These are phyloP conservation scores for Hippocampus zosterae DNA, from an alignment of 2,113 vertebrate species.

Conservation along the genomic window DNA sequence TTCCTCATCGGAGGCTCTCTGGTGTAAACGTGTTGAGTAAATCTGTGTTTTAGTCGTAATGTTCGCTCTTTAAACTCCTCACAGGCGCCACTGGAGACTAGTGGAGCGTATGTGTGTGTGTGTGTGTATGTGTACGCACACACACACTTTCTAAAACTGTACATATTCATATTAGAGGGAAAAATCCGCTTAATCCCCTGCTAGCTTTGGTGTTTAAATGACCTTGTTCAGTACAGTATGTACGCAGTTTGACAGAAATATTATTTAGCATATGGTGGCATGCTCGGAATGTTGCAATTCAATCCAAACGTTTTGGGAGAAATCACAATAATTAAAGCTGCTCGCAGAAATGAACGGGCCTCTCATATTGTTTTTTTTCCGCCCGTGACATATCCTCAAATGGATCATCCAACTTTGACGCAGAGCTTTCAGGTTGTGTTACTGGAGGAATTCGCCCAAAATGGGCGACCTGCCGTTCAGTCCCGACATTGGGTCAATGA, in stretches of 20 bases:
- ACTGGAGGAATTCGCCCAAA: too few relatives aligned
- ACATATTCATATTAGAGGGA: constrained; percentile 8
- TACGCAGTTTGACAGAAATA: not conserved
- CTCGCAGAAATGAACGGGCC: not conserved
- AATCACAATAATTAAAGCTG: constrained; percentile 76
- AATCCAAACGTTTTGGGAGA: constrained; percentile 46
- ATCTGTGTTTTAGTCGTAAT: constrained; percentile 75
- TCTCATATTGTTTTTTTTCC: not conserved
- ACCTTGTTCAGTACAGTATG: not conserved
- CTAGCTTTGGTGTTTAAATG: constrained; percentile 4
- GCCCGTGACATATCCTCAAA: not conserved
- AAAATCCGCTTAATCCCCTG: constrained; percentile 6
- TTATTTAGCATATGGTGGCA: not conserved
- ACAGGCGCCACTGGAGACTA: not conserved
- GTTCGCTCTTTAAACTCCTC: constrained; percentile 71
- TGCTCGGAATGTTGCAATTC: not conserved
- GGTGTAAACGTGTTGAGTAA: constrained; percentile 78
- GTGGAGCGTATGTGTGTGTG: not conserved
- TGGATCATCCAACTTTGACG: not conserved
- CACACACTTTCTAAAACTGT: not conserved
- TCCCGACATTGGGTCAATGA: too few relatives aligned
- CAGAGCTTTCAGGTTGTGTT: not conserved
- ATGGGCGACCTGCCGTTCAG: too few relatives aligned
- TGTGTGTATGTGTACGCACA: not conserved
- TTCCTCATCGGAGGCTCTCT: constrained; percentile 68